Base-by-base conservation (phyloP, 64 coral and sea anemone species). In the Montipora sp. region DNA sequence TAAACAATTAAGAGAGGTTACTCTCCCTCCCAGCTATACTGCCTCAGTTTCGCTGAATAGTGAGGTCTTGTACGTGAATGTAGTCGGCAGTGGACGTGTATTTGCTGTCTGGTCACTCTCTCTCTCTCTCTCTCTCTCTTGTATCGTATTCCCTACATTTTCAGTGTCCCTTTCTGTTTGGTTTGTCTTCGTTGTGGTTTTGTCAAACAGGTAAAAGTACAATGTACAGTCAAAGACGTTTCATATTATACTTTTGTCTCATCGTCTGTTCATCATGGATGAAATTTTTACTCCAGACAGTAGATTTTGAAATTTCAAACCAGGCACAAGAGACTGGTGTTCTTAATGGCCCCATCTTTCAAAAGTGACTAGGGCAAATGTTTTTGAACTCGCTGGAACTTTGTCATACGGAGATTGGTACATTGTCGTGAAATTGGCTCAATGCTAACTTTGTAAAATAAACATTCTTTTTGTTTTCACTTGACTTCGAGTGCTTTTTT, bases 371-470 rank as follows among this genome's bases (percentile, higher is more conserved):
- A 24, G 9, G 55, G 57, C 51, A 16, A 10, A 18, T 27, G 8
- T 65, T 80, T 79, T 58, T 55, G 48, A 45, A 23, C 19, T 82
- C 80, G 16, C 75, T 49, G 47, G 13, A 19, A 47, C 49, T 80
- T 82, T 82, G 80, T 14, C 22, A 10, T 61, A 6, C 55, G 58
- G 55, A 55, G 47, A 80, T 15, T 80, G 61, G 58, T 82, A 82
- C 57, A 63, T 82, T 82, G 55, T 43, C 12, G 4, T 16, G 23
- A 7, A 14, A 47, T 82, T 65, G n/a, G 16, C 14, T 11, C 44
- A 65, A 63, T 59, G 46, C 16, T 19, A 36, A 49, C 75, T 82
- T 82, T 82, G 80, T 82, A 63, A 82, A 82, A 65, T 65, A 82
- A 82, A 82, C 75, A 49, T 11, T 7, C 15, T 78, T 16, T 50